These are phyloP conservation scores for Onychostruthus taczanowskii DNA, from an alignment of 2,113 vertebrate genomes.

Conservation along the genomic window DNA sequence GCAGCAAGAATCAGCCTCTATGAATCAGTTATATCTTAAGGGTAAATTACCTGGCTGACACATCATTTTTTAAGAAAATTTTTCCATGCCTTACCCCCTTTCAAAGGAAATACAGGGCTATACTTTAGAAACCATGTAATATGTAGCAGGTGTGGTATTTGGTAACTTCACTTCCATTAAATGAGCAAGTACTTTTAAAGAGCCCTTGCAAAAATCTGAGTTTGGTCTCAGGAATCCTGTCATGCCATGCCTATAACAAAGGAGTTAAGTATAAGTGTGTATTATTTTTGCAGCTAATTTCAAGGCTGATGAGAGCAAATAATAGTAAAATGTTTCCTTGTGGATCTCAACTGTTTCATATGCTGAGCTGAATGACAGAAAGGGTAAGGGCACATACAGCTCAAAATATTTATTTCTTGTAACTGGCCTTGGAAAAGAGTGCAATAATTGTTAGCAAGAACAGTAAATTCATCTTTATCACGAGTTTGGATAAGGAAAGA, in stretches of 20 bases:
- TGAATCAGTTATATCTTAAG: not conserved
- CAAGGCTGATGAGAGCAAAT: not conserved
- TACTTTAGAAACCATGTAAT: not conserved
- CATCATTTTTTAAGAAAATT: not conserved
- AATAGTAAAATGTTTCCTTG: not conserved
- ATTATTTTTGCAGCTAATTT: not conserved
- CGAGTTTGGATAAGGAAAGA: not conserved
- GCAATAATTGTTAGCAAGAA: not conserved
- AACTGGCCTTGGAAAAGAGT: not conserved
- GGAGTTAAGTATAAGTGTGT: not conserved
- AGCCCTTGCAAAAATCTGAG: not conserved
- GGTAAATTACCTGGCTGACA: not conserved
- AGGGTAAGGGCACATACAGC: not conserved
- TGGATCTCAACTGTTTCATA: not conserved
- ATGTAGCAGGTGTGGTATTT: not conserved
- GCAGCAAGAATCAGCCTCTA: not conserved
- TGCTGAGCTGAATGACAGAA: not conserved
- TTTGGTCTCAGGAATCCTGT: not conserved
- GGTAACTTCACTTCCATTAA: not conserved
- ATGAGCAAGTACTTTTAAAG: not conserved
- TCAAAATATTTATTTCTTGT: not conserved
- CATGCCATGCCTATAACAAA: not conserved
- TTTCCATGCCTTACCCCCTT: not conserved
- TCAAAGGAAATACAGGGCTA: conserved; percentile 2
- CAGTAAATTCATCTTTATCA: not conserved